Percentiles rank a stretch among this genome's conserved stretches.
phyloP scores from a whole-genome alignment of 1,140 invertebrate genomes.

The Hesperophylax magnus region DNA sequence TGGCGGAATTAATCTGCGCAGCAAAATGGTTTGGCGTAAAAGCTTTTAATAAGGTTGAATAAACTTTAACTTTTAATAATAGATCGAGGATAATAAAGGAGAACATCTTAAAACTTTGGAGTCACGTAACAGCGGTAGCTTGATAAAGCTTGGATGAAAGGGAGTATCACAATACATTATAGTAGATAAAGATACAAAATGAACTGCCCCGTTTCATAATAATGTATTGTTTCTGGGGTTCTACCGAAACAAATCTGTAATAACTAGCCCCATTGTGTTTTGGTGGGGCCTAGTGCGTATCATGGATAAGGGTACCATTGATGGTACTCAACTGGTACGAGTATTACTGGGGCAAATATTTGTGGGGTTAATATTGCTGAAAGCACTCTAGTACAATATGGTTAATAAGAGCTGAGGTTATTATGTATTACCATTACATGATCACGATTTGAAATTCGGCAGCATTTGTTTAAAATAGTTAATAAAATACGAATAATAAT shows the following conservation, averaged over 20 bases:
- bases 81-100: too few relatives aligned
- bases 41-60: too few relatives aligned
- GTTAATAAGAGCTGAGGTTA: conserved; percentile 19
- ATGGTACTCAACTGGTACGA: conserved; percentile 21
- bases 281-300: conserved; percentile 3
- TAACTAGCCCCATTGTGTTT: neutral
- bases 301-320: conserved; percentile 14
- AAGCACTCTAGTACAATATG: neutral
- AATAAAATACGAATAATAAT: too few relatives aligned
- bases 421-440: too few relatives aligned
- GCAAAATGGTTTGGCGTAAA: too few relatives aligned
- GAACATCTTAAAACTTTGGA: too few relatives aligned
- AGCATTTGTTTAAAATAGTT: too few relatives aligned
- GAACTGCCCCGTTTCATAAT: neutral
- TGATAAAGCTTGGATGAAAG: too few relatives aligned
- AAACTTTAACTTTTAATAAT: too few relatives aligned
- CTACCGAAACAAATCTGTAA: conserved; percentile 21
- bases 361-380: conserved; percentile 8
- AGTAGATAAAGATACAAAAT: neutral
- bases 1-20: too few relatives aligned
- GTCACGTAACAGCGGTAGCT: too few relatives aligned
- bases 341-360: conserved; percentile 26
- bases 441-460: too few relatives aligned
- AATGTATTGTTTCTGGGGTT: conserved; percentile 23
- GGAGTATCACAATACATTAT: neutral